phyloP scores from a whole-genome alignment of 37 sponge, comb jelly and placozoan species.

The Beroe ovata region DNA sequence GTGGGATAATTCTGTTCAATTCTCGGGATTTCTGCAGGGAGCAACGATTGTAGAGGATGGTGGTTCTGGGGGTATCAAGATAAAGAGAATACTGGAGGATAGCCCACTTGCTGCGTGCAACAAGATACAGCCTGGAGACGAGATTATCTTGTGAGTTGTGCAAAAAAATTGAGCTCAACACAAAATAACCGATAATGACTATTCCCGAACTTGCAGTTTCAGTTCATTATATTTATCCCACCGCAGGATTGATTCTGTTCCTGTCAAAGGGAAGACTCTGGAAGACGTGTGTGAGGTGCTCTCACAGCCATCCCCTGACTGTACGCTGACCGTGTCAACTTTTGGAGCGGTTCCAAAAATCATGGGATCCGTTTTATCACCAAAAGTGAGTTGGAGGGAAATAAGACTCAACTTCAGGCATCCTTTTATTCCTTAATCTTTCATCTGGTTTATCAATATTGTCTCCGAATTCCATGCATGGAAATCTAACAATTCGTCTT shows the following conservation, averaged over 20 bases:
- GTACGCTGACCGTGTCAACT: constrained; percentile 33
- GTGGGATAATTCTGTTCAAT: neutral
- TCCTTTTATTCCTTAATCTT: too few relatives aligned
- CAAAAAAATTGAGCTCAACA: too few relatives aligned
- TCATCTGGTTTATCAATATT: too few relatives aligned
- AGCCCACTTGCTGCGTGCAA: constrained; percentile 45
- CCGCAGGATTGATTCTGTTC: neutral
- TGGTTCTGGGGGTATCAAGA: neutral
- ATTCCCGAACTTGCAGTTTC: too few relatives aligned
- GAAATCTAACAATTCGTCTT: neutral
- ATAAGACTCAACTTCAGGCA: too few relatives aligned
- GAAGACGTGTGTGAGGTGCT: constrained; percentile 44
- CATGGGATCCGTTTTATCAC: neutral
- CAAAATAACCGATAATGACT: too few relatives aligned
- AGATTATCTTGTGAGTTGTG: neutral
- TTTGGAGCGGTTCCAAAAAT: constrained; percentile 16
- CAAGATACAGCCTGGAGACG: constrained; percentile 59
- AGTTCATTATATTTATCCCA: neutral
- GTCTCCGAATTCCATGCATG: too few relatives aligned
- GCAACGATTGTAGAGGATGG: constrained; percentile 55
- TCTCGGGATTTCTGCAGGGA: neutral
- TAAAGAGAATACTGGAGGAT: constrained; percentile 42
- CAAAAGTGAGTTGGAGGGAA: constrained; percentile 32
- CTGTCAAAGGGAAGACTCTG: constrained; percentile 13
- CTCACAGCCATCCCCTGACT: neutral